Conservation (phyloP, 2,113 vertebrate species). For the Sapajus apella region DNA sequence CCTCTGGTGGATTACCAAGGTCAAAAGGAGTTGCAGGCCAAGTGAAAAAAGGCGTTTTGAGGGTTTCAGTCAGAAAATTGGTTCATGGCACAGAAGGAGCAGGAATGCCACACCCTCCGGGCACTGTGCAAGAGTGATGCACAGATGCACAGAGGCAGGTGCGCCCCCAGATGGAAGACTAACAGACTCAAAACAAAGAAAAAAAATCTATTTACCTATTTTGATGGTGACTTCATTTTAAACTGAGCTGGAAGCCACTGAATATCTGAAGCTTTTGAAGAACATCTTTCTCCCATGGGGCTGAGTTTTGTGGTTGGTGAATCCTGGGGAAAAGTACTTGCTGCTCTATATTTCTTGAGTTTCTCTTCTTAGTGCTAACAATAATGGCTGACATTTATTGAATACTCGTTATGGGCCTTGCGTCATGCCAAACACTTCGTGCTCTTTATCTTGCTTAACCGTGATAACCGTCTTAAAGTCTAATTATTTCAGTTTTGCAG, state of each 20-base stretch:
- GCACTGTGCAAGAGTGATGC: rapidly evolving
- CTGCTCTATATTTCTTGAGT: background rate
- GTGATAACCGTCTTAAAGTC: background rate
- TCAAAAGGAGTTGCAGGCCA: background rate
- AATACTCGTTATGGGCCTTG: background rate
- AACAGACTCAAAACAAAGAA: background rate
- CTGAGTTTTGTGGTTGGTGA: background rate
- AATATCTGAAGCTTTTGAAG: background rate
- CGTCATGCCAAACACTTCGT: background rate
- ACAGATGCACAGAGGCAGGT: background rate
- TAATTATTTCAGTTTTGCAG: background rate
- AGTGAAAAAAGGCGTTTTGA: background rate
- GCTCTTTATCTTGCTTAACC: background rate
- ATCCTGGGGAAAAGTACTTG: background rate
- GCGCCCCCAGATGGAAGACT: background rate
- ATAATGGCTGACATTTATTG: background rate
- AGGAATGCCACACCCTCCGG: too few species aligned
- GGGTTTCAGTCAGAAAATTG: background rate
- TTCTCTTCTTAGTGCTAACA: background rate
- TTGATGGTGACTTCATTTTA: background rate
- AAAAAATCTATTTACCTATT: background rate
- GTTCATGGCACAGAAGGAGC: background rate
- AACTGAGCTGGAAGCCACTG: background rate
- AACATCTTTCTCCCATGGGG: background rate
- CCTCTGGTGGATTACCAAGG: background rate